Conservation (phyloP, 2,888 invertebrate species). For the Harmothoe impar region DNA sequence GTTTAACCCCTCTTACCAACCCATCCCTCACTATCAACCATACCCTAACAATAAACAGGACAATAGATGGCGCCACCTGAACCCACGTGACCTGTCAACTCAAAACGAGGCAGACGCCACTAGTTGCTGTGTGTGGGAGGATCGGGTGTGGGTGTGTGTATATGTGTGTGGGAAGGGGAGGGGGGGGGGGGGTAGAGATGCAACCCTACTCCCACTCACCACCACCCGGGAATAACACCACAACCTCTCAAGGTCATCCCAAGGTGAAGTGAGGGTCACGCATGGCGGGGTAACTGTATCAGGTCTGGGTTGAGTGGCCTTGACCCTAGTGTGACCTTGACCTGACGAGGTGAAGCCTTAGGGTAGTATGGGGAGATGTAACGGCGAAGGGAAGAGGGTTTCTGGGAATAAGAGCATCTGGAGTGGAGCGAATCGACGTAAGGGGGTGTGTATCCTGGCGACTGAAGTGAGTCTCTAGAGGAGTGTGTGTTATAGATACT, state of each 20-base stretch:
- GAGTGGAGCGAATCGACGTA: no score
- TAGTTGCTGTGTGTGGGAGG: no score
- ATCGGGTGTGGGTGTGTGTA: no score
- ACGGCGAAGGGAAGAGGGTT: no score
- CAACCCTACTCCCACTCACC: no score
- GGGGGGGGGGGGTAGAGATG: no score
- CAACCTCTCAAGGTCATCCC: neutral
- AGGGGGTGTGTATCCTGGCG: no score
- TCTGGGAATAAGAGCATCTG: no score
- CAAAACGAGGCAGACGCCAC: neutral
- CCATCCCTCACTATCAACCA: neutral
- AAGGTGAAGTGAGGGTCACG: neutral
- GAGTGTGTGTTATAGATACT: no score
- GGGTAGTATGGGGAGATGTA: no score
- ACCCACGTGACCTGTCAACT: neutral
- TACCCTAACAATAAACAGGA: neutral
- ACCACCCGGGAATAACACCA: neutral
- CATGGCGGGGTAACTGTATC: neutral
- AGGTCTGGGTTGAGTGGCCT: conserved; percentile 3
- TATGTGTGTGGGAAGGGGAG: no score
- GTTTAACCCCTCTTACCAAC: neutral
- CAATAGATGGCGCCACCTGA: neutral
- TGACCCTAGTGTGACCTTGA: neutral
- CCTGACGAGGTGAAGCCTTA: neutral
- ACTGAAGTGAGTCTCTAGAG: no score